These are phyloP conservation scores for Cephus spinipes DNA, from an alignment of 2,888 invertebrate genomes.

Conservation along the genomic window DNA sequence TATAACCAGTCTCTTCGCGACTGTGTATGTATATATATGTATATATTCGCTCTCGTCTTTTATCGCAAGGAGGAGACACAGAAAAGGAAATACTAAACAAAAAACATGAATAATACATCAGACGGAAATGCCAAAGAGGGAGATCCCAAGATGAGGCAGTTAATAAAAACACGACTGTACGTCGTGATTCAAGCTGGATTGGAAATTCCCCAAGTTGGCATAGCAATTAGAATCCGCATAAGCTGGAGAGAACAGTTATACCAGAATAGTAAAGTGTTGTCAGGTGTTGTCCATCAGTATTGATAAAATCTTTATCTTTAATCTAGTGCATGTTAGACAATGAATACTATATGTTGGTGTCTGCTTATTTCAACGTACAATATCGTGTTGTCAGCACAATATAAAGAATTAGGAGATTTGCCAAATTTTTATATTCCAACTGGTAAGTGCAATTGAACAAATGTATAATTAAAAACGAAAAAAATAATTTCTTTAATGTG, in stretches of 20 bases:
- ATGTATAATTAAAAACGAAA: neutral
- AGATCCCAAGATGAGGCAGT: neutral
- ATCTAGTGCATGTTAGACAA: neutral
- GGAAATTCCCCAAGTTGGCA: neutral
- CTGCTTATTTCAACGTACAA: neutral
- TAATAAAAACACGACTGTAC: neutral
- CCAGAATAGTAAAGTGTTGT: neutral
- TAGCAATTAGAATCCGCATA: neutral
- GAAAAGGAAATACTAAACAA: neutral
- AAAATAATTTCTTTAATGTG: neutral
- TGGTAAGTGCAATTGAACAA: neutral
- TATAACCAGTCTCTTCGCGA: too few relatives aligned
- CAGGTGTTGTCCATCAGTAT: neutral
- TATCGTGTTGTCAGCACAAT: neutral
- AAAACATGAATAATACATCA: neutral
- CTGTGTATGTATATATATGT: too few relatives aligned
- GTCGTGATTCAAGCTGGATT: neutral
- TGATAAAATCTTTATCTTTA: neutral
- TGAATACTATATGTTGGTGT: neutral
- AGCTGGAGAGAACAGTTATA: neutral
- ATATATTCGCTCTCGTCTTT: neutral
- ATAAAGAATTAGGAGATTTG: neutral
- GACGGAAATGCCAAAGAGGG: neutral
- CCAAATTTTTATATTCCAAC: neutral
- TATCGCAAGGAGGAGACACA: neutral